Conservation (phyloP, 2,113 vertebrate genomes). For the Todiramphus chloris region DNA sequence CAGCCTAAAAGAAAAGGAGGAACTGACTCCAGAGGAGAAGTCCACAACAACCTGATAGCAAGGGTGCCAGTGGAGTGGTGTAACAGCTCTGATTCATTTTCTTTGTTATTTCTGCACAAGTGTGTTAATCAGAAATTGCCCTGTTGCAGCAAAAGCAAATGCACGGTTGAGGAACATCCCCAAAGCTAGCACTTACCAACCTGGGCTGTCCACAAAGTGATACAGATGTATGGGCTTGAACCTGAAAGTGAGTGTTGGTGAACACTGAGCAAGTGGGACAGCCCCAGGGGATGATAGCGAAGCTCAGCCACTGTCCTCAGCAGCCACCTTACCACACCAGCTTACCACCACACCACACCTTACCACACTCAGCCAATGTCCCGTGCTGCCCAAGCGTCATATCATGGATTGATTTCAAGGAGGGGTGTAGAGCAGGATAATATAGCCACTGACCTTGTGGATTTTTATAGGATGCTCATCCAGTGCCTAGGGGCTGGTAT, state of each 20-base stretch:
- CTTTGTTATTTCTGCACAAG: background rate
- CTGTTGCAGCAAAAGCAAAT: background rate
- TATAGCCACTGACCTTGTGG: background rate
- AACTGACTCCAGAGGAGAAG: background rate
- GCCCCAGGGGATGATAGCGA: rapidly evolving
- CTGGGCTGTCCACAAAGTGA: background rate
- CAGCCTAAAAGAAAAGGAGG: background rate
- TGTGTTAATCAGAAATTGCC: background rate
- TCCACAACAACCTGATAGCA: rapidly evolving
- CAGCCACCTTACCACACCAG: background rate
- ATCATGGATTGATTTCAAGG: background rate
- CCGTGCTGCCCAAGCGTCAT: rapidly evolving
- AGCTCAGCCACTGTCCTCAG: background rate
- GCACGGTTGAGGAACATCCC: background rate
- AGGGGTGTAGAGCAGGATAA: background rate
- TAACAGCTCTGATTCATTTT: background rate
- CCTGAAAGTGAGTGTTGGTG: rapidly evolving
- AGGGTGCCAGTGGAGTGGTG: background rate
- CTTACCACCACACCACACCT: no score
- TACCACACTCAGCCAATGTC: background rate
- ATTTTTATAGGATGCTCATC: background rate
- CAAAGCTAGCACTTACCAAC: background rate
- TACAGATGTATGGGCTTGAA: rapidly evolving
- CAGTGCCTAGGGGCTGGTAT: background rate
- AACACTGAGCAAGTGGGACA: background rate